Percentiles rank a stretch among this genome's conserved stretches.
phyloP scores from a whole-genome alignment of 2,797 vertebrate species.

The Sebastes aleutianus region DNA sequence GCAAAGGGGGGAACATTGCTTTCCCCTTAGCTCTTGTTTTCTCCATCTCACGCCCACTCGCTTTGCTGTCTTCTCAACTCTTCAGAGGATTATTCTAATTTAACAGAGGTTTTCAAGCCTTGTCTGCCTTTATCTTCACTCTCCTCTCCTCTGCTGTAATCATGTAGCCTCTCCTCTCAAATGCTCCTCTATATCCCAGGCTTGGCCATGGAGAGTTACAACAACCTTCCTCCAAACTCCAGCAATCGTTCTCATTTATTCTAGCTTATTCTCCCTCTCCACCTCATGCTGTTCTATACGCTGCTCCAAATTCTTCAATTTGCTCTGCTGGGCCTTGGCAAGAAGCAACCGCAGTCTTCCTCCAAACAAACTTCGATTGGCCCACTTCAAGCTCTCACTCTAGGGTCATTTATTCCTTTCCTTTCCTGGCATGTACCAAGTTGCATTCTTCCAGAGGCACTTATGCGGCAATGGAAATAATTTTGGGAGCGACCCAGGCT shows the following conservation, averaged over 20 bases:
- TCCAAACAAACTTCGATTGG: conserved; percentile 66
- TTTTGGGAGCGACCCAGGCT: conserved; percentile 64
- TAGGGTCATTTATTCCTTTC: conserved; percentile 67
- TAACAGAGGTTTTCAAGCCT: conserved; percentile 20
- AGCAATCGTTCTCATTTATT: conserved; percentile 50
- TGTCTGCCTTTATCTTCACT: conserved; percentile 1
- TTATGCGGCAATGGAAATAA: conserved; percentile 73
- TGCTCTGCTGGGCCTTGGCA: conserved; percentile 62
- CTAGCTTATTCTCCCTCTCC: conserved; percentile 44
- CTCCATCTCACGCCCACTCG: conserved; percentile 5
- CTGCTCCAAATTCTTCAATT: conserved; percentile 61
- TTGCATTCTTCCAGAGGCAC: conserved; percentile 74
- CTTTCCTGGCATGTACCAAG: conserved; percentile 68
- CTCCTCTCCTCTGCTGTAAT: conserved; percentile 10
- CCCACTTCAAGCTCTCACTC: conserved; percentile 68
- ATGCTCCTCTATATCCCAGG: conserved; percentile 27
- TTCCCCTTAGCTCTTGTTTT: conserved; percentile 36
- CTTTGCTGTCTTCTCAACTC: conserved; percentile 15
- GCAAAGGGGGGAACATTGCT: conserved; percentile 20
- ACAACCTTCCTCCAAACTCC: conserved; percentile 43
- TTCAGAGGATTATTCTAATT: conserved; percentile 31
- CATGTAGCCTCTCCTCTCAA: conserved; percentile 4
- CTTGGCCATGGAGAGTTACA: conserved; percentile 24
- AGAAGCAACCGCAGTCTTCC: conserved; percentile 41
- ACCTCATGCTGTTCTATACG: conserved; percentile 48